A percentile compares a stretch with the other conserved stretches of the same genome.
These are phyloP conservation scores for Oxyscelio sp. DNA, from an alignment of 2,888 invertebrate genomes.

Conservation along the genomic window DNA sequence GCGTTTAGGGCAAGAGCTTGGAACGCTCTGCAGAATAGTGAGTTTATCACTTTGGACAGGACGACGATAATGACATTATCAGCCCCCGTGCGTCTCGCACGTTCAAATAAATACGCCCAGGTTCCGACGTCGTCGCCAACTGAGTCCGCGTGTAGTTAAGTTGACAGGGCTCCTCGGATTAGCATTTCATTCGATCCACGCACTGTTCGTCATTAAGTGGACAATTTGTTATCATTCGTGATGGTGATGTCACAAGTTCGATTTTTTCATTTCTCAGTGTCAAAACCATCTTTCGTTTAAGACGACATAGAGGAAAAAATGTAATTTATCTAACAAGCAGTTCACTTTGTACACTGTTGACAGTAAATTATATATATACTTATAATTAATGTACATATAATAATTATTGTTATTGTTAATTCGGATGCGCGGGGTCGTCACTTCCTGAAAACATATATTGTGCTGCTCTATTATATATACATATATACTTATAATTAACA, in stretches of 20 bases:
- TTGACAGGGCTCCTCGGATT: conserved; percentile 42
- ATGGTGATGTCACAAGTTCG: background rate
- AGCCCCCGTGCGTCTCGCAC: conserved; percentile 57
- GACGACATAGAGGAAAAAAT: no score
- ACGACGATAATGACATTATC: conserved; percentile 69
- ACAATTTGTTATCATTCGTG: conserved; percentile 32
- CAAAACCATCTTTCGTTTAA: no score
- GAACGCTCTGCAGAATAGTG: conserved; percentile 36
- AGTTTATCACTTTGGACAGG: conserved; percentile 71
- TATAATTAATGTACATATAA: no score
- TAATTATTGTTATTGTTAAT: no score
- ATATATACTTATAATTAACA: no score
- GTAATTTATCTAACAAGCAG: no score
- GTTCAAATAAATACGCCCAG: conserved; percentile 57
- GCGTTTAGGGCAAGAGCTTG: conserved; percentile 61
- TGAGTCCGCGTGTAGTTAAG: conserved; percentile 28
- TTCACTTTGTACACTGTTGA: no score
- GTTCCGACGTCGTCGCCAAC: conserved; percentile 18
- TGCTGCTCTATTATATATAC: no score
- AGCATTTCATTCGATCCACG: conserved; percentile 65
- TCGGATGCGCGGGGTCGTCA: no score
- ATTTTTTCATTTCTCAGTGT: background rate
- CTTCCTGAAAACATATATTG: no score
- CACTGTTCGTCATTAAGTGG: conserved; percentile 35
- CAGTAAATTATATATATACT: no score